These are phyloP conservation scores for Drosophila nr. medialis DNA, from an alignment of 2,888 invertebrate genomes.

Conservation along the genomic window DNA sequence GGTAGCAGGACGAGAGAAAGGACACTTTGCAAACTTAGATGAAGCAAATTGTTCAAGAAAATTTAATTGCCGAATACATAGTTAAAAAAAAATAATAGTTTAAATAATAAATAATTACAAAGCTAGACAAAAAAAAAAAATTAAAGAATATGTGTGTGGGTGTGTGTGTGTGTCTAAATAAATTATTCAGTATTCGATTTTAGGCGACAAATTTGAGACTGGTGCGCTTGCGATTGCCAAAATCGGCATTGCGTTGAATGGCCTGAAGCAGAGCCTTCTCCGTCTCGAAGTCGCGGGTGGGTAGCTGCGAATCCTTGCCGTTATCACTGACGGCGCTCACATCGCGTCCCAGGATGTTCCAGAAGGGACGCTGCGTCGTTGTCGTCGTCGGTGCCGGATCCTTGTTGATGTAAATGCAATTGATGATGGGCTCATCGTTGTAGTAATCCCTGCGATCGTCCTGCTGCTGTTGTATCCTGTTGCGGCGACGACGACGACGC, in stretches of 20 bases:
- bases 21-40: slow-evolving; percentile 10
- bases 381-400: slow-evolving; percentile 64
- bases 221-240: slow-evolving; percentile 77
- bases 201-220: slow-evolving; percentile 67
- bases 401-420: slow-evolving; percentile 80
- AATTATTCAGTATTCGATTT: background rate
- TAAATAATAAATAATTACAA: slow-evolving; percentile 48
- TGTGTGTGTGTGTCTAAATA: background rate
- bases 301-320: slow-evolving; percentile 5
- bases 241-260: slow-evolving; percentile 51
- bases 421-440: slow-evolving; percentile 67
- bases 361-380: slow-evolving; percentile 80
- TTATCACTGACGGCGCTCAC: slow-evolving; percentile 20
- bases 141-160: background rate
- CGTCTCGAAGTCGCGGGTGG: slow-evolving; percentile 18
- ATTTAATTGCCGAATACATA: slow-evolving; percentile 1
- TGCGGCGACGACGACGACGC: slow-evolving; percentile 59
- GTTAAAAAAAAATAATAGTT: slow-evolving; percentile 15
- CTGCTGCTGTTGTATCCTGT: slow-evolving; percentile 45
- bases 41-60: background rate
- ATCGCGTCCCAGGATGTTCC: slow-evolving; percentile 76
- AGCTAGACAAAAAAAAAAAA: slow-evolving; percentile 36
- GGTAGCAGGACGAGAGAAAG: background rate
- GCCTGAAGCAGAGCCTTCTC: slow-evolving; percentile 42
- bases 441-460: slow-evolving; percentile 46